Evolutionary conservation across 2,113 vertebrate species (phyloP).

Genomic region (Pterophyllum scalare): DNA sequence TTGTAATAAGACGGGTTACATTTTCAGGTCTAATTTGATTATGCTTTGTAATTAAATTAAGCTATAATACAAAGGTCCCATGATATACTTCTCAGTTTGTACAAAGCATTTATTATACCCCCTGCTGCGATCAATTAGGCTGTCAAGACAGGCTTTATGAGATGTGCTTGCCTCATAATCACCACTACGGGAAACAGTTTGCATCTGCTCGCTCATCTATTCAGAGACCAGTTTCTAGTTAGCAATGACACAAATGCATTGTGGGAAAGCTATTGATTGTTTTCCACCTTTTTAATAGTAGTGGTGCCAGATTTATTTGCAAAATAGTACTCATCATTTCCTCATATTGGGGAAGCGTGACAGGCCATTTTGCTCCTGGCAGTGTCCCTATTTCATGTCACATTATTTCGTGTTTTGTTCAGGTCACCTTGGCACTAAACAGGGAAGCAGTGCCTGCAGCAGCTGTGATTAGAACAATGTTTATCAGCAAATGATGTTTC

Average conservation of each 20-base stretch:
- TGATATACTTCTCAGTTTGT: constrained; percentile 60
- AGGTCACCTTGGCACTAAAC: constrained; percentile 76
- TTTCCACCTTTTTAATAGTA: constrained; percentile 58
- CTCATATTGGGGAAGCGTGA: constrained; percentile 68
- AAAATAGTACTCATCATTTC: constrained; percentile 74
- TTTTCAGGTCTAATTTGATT: constrained; percentile 69
- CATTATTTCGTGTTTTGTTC: constrained; percentile 76
- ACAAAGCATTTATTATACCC: constrained; percentile 68
- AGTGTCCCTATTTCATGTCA: constrained; percentile 77
- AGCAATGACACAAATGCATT: constrained; percentile 61
- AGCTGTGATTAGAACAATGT: constrained; percentile 80
- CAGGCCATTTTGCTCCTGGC: constrained; percentile 78
- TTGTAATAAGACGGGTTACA: constrained; percentile 49
- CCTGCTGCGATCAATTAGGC: constrained; percentile 78
- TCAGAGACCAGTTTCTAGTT: constrained; percentile 53
- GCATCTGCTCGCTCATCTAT: constrained; percentile 55
- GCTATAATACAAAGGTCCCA: constrained; percentile 61
- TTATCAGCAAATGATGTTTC: constrained; percentile 80
- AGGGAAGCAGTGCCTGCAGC: constrained; percentile 73
- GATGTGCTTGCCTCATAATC: constrained; percentile 70
- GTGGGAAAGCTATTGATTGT: constrained; percentile 64
- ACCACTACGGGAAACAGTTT: constrained; percentile 59
- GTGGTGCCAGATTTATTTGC: constrained; percentile 70
- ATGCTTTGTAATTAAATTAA: constrained; percentile 74
- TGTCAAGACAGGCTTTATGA: constrained; percentile 77